phyloP scores from a whole-genome alignment of 2,797 vertebrate genomes.

The Rhinophrynus dorsalis region DNA sequence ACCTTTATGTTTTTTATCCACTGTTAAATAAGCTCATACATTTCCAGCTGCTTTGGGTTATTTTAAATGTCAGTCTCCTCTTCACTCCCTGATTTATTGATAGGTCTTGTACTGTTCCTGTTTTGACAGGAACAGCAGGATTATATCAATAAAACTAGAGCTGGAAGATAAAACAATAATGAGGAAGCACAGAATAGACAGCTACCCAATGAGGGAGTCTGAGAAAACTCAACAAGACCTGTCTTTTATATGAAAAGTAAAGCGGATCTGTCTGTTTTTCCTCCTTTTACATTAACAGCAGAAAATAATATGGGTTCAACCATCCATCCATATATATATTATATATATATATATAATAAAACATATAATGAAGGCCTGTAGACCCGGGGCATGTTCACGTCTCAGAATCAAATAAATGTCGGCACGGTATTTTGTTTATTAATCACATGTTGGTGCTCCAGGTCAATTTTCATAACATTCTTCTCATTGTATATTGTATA shows the following conservation, averaged over 20 bases:
- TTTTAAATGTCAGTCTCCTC: conserved; percentile 26
- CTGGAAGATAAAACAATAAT: background rate
- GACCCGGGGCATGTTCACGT: no score
- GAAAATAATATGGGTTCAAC: no score
- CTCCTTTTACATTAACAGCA: no score
- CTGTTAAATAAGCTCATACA: background rate
- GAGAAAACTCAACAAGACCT: background rate
- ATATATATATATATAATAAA: no score
- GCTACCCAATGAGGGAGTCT: background rate
- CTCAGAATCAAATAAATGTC: no score
- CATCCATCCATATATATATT: no score
- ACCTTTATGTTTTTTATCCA: background rate
- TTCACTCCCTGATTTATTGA: conserved; percentile 26
- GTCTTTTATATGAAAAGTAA: background rate
- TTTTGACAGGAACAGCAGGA: conserved; percentile 12
- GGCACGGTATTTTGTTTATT: no score
- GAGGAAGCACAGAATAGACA: background rate
- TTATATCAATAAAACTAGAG: conserved; percentile 14
- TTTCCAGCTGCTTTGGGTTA: background rate
- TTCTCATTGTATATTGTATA: no score
- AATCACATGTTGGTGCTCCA: no score
- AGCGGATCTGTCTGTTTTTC: background rate
- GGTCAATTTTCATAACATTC: no score
- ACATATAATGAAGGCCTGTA: no score
- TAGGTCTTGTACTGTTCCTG: conserved; percentile 4